A percentile compares a stretch with the other conserved stretches of the same genome.
phyloP scores from a whole-genome alignment of 2,797 vertebrate species.

The Syngnathus rostellatus region DNA sequence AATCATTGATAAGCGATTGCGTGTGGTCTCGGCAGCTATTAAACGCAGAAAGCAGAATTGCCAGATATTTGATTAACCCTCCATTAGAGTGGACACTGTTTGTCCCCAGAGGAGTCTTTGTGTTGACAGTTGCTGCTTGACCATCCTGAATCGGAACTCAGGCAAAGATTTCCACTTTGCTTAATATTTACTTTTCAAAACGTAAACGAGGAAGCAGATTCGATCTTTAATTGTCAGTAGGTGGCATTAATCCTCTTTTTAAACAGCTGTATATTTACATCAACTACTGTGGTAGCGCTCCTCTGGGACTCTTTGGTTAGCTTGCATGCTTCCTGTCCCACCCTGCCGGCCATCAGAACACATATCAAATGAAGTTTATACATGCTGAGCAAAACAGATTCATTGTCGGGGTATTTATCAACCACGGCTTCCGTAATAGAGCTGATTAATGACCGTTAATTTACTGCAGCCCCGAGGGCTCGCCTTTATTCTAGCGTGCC shows the following conservation, averaged over 20 bases:
- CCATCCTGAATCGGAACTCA: constrained; percentile 15
- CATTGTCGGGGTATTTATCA: constrained; percentile 68
- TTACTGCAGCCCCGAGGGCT: constrained; percentile 69
- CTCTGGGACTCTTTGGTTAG: constrained; percentile 69
- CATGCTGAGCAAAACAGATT: constrained; percentile 70
- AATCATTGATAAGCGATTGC: constrained; percentile 11
- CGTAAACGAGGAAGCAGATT: constrained; percentile 12
- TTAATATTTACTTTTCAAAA: constrained; percentile 6
- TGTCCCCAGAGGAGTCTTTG: constrained; percentile 38
- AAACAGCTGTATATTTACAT: constrained; percentile 34
- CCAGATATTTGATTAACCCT: constrained; percentile 53
- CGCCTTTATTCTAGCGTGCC: constrained; percentile 58
- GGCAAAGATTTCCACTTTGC: neutral
- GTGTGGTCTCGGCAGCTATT: constrained; percentile 16
- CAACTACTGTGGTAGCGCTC: constrained; percentile 52
- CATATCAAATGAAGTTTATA: constrained; percentile 52
- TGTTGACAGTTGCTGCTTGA: constrained; percentile 36
- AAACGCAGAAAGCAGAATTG: constrained; percentile 26
- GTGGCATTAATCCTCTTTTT: constrained; percentile 48
- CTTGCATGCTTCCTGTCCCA: constrained; percentile 67
- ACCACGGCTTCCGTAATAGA: constrained; percentile 60
- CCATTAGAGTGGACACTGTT: constrained; percentile 39
- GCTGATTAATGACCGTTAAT: constrained; percentile 71
- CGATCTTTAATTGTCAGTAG: constrained; percentile 23
- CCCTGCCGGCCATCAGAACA: constrained; percentile 39